phyloP scores from a whole-genome alignment of 1,140 invertebrate species.

The Listronotus oregonensis region DNA sequence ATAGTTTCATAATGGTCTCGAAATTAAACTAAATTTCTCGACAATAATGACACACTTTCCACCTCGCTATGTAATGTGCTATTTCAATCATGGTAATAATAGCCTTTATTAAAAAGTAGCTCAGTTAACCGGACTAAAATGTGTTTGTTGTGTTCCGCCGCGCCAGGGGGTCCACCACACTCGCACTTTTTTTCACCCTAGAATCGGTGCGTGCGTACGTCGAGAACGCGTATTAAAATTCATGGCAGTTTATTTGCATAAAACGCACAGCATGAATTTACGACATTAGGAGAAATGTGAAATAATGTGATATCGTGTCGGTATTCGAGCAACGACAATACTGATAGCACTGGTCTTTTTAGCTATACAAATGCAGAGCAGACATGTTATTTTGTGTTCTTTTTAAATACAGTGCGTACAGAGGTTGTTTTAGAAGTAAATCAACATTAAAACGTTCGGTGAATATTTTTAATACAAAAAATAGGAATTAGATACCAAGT shows the following conservation, averaged over 20 bases:
- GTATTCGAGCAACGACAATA: constrained; percentile 31
- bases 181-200: not conserved
- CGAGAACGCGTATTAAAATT: constrained; percentile 36
- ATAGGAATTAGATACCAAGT: no score
- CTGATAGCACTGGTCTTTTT: constrained; percentile 28
- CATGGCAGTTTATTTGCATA: constrained; percentile 32
- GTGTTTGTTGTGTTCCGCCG: constrained; percentile 12
- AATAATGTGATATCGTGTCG: constrained; percentile 33
- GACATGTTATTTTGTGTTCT: constrained; percentile 18
- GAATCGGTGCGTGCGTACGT: constrained; percentile 33
- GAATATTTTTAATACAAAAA: no score
- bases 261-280: constrained; percentile 32
- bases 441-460: no score
- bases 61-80: no score
- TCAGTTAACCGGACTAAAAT: not conserved
- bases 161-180: constrained; percentile 8
- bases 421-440: not conserved
- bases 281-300: constrained; percentile 32
- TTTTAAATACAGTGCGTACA: not conserved
- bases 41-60: no score
- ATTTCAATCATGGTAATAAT: no score
- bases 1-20: no score
- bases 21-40: no score
- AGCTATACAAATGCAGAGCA: constrained; percentile 13
- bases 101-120: no score